These are phyloP conservation scores for Pseudomyrmex sp. DNA, from an alignment of 1,140 invertebrate genomes.

Conservation along the genomic window DNA sequence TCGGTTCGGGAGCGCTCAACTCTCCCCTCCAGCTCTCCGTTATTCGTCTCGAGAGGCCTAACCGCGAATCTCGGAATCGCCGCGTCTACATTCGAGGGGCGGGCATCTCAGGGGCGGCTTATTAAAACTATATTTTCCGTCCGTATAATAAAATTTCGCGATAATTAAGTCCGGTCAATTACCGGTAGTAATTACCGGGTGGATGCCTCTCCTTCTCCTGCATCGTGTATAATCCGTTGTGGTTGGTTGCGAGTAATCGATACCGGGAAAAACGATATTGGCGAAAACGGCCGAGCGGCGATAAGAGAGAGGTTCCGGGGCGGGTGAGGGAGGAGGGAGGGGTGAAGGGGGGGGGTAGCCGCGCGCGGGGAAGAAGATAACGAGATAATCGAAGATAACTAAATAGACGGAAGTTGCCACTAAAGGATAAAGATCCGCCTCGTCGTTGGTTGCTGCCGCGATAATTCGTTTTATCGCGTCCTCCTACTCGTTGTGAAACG, in stretches of 20 bases:
- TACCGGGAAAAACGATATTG: constrained; percentile 66
- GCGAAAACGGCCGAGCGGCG: constrained; percentile 29
- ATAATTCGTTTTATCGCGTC: constrained; percentile 40
- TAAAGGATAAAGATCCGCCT: constrained; percentile 48
- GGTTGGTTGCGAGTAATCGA: constrained; percentile 69
- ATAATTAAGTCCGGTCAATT: constrained; percentile 78
- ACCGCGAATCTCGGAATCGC: constrained; percentile 27
- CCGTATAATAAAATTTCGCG: constrained; percentile 76
- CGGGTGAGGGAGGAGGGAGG: background rate
- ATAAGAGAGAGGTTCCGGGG: background rate
- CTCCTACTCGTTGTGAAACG: constrained; percentile 9
- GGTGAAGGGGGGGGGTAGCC: background rate
- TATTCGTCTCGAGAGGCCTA: constrained; percentile 26
- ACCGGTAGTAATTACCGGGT: constrained; percentile 74
- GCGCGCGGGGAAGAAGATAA: constrained; percentile 23
- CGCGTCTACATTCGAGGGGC: constrained; percentile 17
- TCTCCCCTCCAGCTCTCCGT: background rate
- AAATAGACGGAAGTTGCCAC: constrained; percentile 42
- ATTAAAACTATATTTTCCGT: constrained; percentile 70
- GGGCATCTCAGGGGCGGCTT: constrained; percentile 33
- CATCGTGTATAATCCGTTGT: constrained; percentile 62
- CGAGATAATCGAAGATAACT: constrained; percentile 57
- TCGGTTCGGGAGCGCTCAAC: background rate
- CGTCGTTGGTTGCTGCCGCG: constrained; percentile 33
- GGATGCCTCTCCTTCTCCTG: constrained; percentile 12